Conservation (phyloP, 1,140 invertebrate species). For the Planococcus citri region DNA sequence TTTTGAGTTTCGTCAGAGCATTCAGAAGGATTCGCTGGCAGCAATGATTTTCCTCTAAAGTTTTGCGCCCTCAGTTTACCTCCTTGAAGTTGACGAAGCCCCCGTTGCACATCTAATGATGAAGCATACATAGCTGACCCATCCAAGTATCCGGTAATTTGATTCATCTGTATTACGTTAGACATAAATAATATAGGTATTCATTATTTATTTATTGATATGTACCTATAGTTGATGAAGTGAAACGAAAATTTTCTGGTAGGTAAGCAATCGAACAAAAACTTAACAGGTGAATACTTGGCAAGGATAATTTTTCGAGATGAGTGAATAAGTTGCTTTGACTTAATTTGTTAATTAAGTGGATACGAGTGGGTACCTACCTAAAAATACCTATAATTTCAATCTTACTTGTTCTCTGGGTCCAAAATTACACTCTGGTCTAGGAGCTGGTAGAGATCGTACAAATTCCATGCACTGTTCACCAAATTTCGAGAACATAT, state of each 20-base stretch:
- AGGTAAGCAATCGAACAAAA: no score
- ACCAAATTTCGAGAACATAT: conserved; percentile 30
- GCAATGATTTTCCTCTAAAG: conserved; percentile 28
- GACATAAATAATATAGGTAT: neutral
- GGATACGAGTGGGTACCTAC: no score
- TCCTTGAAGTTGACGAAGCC: conserved; percentile 41
- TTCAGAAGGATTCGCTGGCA: conserved; percentile 29
- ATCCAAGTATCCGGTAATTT: conserved; percentile 55
- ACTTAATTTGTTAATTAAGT: no score
- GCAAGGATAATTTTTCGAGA: no score
- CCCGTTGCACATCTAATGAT: conserved; percentile 38
- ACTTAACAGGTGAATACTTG: no score
- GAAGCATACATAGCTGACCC: conserved; percentile 58
- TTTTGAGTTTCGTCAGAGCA: conserved; percentile 27
- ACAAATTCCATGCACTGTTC: conserved; percentile 41
- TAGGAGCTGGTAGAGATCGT: conserved; percentile 38
- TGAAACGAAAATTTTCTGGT: no score
- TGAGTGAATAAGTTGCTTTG: no score
- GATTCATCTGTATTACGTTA: conserved; percentile 45
- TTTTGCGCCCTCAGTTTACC: conserved; percentile 41
- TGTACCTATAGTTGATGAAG: no score
- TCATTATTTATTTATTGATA: neutral
- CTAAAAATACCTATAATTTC: neutral
- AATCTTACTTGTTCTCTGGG: conserved; percentile 42
- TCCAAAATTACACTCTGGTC: conserved; percentile 41